Percentiles rank a stretch among this genome's conserved stretches.
Evolutionary conservation across 2,113 vertebrate species (phyloP).

Genomic region (Myiagra hebetior): DNA sequence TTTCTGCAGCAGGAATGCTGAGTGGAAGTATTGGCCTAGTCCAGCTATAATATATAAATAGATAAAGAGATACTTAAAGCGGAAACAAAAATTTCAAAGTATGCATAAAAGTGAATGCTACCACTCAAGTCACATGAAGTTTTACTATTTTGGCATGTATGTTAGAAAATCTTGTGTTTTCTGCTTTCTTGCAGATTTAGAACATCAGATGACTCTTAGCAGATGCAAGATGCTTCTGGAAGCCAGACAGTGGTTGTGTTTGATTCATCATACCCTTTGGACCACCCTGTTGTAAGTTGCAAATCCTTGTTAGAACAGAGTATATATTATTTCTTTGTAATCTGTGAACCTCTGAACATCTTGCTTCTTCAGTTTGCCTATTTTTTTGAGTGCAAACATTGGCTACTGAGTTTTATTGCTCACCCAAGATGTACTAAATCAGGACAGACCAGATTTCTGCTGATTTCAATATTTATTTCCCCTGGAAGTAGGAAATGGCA

Average conservation of each 20-base stretch:
- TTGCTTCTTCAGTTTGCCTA: not conserved
- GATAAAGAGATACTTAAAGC: not conserved
- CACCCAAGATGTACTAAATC: not conserved
- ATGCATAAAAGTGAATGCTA: not conserved
- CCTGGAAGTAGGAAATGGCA: not conserved
- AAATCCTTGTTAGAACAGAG: not conserved
- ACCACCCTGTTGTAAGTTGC: not conserved
- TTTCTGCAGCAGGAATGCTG: not conserved
- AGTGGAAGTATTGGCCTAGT: not conserved
- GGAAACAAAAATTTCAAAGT: not conserved
- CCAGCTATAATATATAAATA: not conserved
- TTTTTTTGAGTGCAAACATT: not conserved
- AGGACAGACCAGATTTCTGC: not conserved
- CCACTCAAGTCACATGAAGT: not conserved
- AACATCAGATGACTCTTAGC: not conserved
- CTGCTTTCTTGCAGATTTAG: not conserved
- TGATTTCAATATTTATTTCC: not conserved
- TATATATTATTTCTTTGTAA: not conserved
- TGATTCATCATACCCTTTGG: not conserved
- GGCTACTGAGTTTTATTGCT: not conserved
- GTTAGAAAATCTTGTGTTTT: not conserved
- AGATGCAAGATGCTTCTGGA: not conserved
- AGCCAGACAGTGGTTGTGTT: not conserved
- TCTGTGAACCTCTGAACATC: not conserved
- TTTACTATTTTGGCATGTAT: not conserved